A percentile compares a stretch with the other conserved stretches of the same genome.
phyloP scores from a whole-genome alignment of 1,140 invertebrate genomes.

The Aphidius ervi region DNA sequence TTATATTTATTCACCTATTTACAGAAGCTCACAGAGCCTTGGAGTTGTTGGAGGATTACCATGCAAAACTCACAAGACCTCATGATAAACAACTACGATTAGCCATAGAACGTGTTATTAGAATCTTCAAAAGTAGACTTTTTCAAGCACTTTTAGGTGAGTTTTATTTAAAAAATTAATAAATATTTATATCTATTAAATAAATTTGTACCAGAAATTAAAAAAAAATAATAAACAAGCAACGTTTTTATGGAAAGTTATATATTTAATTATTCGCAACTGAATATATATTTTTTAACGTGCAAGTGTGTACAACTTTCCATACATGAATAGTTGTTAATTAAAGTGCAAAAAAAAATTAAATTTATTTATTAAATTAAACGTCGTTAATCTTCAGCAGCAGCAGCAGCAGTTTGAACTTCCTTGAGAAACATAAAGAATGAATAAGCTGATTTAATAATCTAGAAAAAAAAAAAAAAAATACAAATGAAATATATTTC shows the following conservation, averaged over 20 bases:
- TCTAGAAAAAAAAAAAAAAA: too few relatives aligned
- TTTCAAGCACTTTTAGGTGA: constrained; percentile 96
- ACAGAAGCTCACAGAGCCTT: constrained; percentile 95
- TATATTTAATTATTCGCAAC: too few relatives aligned
- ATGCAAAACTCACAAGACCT: constrained; percentile 83
- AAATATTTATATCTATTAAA: too few relatives aligned
- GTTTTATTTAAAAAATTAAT: constrained; percentile 39
- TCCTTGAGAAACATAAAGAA: constrained; percentile 18
- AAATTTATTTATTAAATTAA: too few relatives aligned
- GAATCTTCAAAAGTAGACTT: constrained; percentile 94
- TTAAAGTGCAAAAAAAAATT: too few relatives aligned
- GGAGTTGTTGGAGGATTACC: constrained; percentile 96
- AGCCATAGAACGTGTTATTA: constrained; percentile 94
- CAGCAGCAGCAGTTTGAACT: background rate
- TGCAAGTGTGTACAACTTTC: too few relatives aligned
- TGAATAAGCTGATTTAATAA: constrained; percentile 16
- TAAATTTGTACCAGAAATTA: too few relatives aligned
- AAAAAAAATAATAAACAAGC: too few relatives aligned
- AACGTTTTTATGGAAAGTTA: too few relatives aligned
- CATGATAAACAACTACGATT: constrained; percentile 90
- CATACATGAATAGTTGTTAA: too few relatives aligned
- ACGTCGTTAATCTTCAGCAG: too few relatives aligned
- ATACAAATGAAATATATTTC: background rate
- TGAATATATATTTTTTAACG: too few relatives aligned
- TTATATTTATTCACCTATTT: constrained; percentile 31